Conservation (phyloP, 30 jellyfish, hydroid and myxozoan genomes). For the Kudoa iwatai region DNA sequence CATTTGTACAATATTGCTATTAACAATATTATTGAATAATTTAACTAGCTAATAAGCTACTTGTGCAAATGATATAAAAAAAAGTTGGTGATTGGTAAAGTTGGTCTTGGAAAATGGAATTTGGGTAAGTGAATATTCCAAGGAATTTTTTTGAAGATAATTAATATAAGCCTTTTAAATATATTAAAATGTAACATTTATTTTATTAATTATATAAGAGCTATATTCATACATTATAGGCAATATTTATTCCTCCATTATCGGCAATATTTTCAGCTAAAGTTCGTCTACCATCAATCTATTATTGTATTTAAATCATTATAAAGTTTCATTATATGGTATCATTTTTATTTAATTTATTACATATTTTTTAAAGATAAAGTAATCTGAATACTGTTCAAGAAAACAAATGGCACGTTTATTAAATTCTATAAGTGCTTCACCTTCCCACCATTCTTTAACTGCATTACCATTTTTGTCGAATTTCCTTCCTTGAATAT, state of each 20-base stretch:
- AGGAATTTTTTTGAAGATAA: no score
- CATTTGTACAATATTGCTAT: no score
- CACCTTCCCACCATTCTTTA: conserved; percentile 35
- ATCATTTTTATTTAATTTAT: not conserved
- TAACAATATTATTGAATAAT: no score
- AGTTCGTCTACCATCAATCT: conserved; percentile 8
- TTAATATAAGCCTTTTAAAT: no score
- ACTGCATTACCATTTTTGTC: conserved; percentile 26
- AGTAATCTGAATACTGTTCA: conserved; percentile 9
- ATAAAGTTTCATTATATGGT: not conserved
- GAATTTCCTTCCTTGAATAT: conserved; percentile 11
- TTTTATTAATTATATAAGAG: no score
- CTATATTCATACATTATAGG: conserved; percentile 18
- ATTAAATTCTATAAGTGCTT: conserved; percentile 5
- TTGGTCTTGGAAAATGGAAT: no score
- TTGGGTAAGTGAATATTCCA: no score
- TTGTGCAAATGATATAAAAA: no score
- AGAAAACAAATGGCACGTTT: conserved; percentile 11
- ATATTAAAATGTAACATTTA: no score
- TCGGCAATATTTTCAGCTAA: conserved; percentile 37
- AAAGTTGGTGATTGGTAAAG: no score
- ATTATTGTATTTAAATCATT: conserved; percentile 1
- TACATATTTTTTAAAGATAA: no score
- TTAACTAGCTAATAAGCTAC: no score
- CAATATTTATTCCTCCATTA: conserved; percentile 26